Conservation (phyloP, 2,797 vertebrate species). For the Enteromius argenteus region DNA sequence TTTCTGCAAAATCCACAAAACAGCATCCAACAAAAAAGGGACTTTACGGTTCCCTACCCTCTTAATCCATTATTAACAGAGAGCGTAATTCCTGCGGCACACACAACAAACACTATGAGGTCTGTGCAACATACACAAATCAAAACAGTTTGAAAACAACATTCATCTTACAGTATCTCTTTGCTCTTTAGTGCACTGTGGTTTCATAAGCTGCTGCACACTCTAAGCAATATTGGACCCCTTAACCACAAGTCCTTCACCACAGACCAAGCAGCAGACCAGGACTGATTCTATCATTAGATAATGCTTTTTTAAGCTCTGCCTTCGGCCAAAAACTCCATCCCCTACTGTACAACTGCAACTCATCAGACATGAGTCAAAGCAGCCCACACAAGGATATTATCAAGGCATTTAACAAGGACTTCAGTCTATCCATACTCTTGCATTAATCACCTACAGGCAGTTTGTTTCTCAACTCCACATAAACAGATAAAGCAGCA, state of each 20-base stretch:
- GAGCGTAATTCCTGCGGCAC: background rate
- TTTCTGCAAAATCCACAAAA: background rate
- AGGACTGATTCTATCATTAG: slow-evolving; percentile 28
- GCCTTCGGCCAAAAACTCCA: slow-evolving; percentile 28
- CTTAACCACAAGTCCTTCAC: slow-evolving; percentile 71
- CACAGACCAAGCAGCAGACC: slow-evolving; percentile 73
- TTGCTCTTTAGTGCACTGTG: slow-evolving; percentile 35
- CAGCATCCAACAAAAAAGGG: background rate
- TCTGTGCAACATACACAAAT: slow-evolving; percentile 17
- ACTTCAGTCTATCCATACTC: background rate
- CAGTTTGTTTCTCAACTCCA: slow-evolving; percentile 2
- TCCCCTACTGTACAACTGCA: background rate
- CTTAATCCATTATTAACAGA: background rate
- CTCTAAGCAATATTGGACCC: slow-evolving; percentile 71
- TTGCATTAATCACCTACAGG: slow-evolving; percentile 4
- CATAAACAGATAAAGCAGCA: slow-evolving; percentile 3
- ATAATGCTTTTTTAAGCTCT: slow-evolving; percentile 23
- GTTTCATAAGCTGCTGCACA: slow-evolving; percentile 72
- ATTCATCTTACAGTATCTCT: slow-evolving; percentile 16
- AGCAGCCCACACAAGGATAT: slow-evolving; percentile 10
- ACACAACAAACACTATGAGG: slow-evolving; percentile 13
- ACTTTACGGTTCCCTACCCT: background rate
- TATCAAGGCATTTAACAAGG: slow-evolving; percentile 11
- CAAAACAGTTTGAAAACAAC: slow-evolving; percentile 1
- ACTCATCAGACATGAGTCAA: background rate